Base-by-base conservation (phyloP, 2,113 vertebrate species). In the Bujurquina vittata region DNA sequence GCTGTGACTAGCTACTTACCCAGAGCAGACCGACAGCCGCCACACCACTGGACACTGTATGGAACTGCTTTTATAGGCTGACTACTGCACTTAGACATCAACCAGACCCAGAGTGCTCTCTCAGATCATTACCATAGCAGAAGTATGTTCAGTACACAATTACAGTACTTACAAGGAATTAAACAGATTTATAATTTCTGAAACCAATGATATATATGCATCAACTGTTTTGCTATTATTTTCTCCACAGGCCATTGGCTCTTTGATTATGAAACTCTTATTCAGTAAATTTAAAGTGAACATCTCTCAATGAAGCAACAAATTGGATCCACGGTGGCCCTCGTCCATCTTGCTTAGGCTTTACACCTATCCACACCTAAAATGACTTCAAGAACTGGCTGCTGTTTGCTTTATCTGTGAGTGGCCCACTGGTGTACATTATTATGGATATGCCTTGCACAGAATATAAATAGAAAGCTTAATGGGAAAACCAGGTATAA, bases 21-120 rank as follows among this genome's bases (percentile, higher is more conserved):
- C 67, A 61, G 77, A 85, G 84, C 78, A 88, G 86, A 91, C 89
- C 58, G 84, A 76, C 83, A 86, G 90, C 84, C 84, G 88, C 89
- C 87, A 72, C 75, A 23, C 81, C 63, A 58, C 80, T 73, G 76
- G 74, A 86, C 88, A 60, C 73, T 82, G 79, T 72, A 55, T 84
- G 81, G 77, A 86, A 52, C 37, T 40, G 74, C 61, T 89, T 89
- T 87, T 80, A 89, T 46, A 54, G 82, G 43, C 65, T 0, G 15
- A 49, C 69, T 40, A 69, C 79, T 83, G 49, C 55, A 77, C 54
- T 81, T 37, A 69, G 29, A 73, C 43, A n/a, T 49, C 40, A 17
- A 37, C 75, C 65, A 72, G n/a, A 58, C 17, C 22, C 23, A 72
- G 58, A 56, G 35, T 8, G 49, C 35, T 62, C 40, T 20, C 11